These are phyloP conservation scores for Torymus aiolomorphi DNA, from an alignment of 2,888 invertebrate genomes.

Conservation along the genomic window DNA sequence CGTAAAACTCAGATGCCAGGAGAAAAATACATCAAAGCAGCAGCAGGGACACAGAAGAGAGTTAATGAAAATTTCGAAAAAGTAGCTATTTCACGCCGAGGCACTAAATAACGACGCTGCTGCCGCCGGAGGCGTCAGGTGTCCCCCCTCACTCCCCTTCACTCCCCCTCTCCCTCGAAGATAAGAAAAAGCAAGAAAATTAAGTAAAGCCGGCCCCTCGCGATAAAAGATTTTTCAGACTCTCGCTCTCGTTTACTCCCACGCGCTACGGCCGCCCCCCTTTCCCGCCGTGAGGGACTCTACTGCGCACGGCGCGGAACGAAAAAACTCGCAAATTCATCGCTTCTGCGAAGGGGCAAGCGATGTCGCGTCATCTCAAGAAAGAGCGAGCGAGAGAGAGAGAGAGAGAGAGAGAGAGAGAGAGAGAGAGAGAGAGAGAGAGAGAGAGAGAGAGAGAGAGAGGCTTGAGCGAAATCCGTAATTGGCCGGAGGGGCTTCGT, in stretches of 20 bases:
- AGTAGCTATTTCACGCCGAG: slow-evolving; percentile 18
- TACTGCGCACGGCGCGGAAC: slow-evolving; percentile 29
- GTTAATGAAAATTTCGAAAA: slow-evolving; percentile 24
- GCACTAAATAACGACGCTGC: neutral
- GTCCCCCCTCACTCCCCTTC: too few relatives aligned
- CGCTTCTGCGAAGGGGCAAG: slow-evolving; percentile 59
- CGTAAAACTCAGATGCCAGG: too few relatives aligned
- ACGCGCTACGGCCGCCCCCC: neutral
- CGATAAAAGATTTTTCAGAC: slow-evolving; percentile 54
- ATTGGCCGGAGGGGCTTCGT: slow-evolving; percentile 63
- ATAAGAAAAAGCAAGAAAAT: slow-evolving; percentile 51
- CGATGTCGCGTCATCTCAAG: slow-evolving; percentile 34
- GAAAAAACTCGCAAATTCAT: slow-evolving; percentile 68
- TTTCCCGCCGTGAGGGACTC: neutral
- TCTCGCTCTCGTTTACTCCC: slow-evolving; percentile 39
- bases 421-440: slow-evolving; percentile 29
- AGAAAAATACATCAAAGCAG: too few relatives aligned
- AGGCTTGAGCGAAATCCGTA: slow-evolving; percentile 56
- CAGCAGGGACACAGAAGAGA: neutral
- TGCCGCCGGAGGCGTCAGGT: slow-evolving; percentile 1
- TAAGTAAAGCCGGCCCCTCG: slow-evolving; percentile 37
- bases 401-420: neutral
- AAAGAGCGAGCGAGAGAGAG: slow-evolving; percentile 15
- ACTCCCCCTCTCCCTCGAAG: slow-evolving; percentile 3
- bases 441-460: neutral